Base-by-base conservation (phyloP, 2,797 vertebrate genomes). In the Geotrypetes seraphini region DNA sequence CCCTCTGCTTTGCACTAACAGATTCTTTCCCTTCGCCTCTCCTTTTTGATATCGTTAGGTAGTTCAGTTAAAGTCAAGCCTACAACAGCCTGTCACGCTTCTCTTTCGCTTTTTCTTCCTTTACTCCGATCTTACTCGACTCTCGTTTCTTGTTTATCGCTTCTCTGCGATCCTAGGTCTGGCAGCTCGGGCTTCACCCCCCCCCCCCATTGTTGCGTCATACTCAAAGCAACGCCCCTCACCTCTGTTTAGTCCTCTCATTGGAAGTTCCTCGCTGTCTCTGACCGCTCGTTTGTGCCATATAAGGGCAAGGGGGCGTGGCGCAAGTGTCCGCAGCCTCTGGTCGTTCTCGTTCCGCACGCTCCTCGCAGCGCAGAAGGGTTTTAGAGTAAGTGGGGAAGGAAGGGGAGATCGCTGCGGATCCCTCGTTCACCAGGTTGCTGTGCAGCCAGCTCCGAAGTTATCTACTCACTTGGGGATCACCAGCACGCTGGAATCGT, bases 81-180 rank as follows among this genome's bases (percentile, higher is more conserved):
- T 11, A n/a, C 16, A 15, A 39, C 38, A 40, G 29, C 17, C 30
- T 30, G 43, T 37, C 34, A 37, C 28, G 19, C 33, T 33, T 16
- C 28, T 12, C 23, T n/a, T n/a, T n/a, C n/a, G n/a, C n/a, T n/a
- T n/a, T 7, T 7, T 7, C 22, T 7, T 12, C 12, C 33, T n/a
- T 28, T 22, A 12, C 9, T 26, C 42, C 28, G 14, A 9, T 37
- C 39, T 37, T 35, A 33, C 47, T 44, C 38, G 43, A 33, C 23
- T 33, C 22, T 18, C 29, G 27, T 34, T 39, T 39, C 47, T 43
- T 33, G 42, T 35, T 44, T 43, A 39, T 44, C 15, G 28, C 41
- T 6, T 28, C 36, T 22, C 12, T 20, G 25, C 28, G 35, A 32
- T 16, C 13, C 25, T 41, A 28, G 17, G 38, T 43, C 18, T 7